phyloP scores from a whole-genome alignment of 2,888 invertebrate genomes.

The Conchocele bisecta region DNA sequence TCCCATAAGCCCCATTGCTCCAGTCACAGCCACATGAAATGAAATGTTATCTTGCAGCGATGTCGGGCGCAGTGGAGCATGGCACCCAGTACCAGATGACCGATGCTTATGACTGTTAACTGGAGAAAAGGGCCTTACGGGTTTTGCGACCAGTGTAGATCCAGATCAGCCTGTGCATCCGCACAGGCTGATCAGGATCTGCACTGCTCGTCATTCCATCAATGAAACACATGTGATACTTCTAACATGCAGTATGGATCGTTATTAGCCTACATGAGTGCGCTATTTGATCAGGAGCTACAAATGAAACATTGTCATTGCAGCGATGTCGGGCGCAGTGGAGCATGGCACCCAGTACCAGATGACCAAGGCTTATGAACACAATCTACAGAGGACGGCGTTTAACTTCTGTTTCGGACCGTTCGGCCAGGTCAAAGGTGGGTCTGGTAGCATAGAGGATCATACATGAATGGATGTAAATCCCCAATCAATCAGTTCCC shows the following conservation, averaged over 20 bases:
- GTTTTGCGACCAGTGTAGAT: too few relatives aligned
- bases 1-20: not conserved
- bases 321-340: constrained; percentile 88
- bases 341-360: constrained; percentile 89
- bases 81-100: constrained; percentile 87
- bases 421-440: constrained; percentile 89
- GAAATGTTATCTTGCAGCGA: constrained; percentile 77
- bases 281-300: too few relatives aligned
- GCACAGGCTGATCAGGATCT: too few relatives aligned
- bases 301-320: constrained; percentile 8
- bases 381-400: constrained; percentile 90
- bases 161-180: too few relatives aligned
- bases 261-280: too few relatives aligned
- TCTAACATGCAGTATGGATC: too few relatives aligned
- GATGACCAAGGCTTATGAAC: constrained; percentile 89
- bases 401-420: constrained; percentile 91
- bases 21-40: not conserved
- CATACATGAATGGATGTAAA: too few relatives aligned
- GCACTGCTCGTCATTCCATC: too few relatives aligned
- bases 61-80: constrained; percentile 90
- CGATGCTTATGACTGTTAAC: constrained; percentile 89
- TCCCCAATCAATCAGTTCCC: too few relatives aligned
- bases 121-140: constrained; percentile 91
- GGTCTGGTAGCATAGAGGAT: too few relatives aligned
- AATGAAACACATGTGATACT: too few relatives aligned